Percentiles rank a stretch among this genome's conserved stretches.
These are phyloP conservation scores for Zootoca vivipara DNA, from an alignment of 2,113 vertebrate genomes.

Conservation along the genomic window DNA sequence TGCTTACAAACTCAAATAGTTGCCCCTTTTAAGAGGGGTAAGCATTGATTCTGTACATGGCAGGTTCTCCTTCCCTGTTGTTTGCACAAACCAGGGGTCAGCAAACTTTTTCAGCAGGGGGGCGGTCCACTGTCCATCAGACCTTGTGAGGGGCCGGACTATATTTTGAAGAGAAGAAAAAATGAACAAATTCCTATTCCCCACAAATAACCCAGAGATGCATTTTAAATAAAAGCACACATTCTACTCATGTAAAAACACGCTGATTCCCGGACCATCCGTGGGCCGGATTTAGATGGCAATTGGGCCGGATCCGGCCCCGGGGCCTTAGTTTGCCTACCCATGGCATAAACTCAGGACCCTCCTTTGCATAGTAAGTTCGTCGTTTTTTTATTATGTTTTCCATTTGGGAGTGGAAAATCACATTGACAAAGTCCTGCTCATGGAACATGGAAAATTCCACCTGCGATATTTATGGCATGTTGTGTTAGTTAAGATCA, in stretches of 20 bases:
- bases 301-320: too few relatives aligned
- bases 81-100: neutral
- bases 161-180: too few relatives aligned
- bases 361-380: conserved; percentile 10
- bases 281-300: too few relatives aligned
- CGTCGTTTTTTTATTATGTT: conserved; percentile 35
- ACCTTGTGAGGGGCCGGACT: too few relatives aligned
- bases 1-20: neutral
- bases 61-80: neutral
- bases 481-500: conserved; percentile 19
- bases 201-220: too few relatives aligned
- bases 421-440: conserved; percentile 34
- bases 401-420: conserved; percentile 63
- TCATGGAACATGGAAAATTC: conserved; percentile 58
- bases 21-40: neutral
- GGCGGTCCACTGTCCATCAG: too few relatives aligned
- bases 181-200: too few relatives aligned
- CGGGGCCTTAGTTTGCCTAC: too few relatives aligned
- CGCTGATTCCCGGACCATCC: too few relatives aligned
- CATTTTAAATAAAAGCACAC: too few relatives aligned
- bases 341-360: neutral
- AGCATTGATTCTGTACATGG: neutral
- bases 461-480: conserved; percentile 11
- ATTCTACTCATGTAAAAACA: too few relatives aligned
- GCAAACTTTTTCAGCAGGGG: too few relatives aligned